Evolutionary conservation across 2,888 invertebrate species (phyloP), one percentile per base, ranked within the genome.

Genomic region (Brachycybe producta): DNA sequence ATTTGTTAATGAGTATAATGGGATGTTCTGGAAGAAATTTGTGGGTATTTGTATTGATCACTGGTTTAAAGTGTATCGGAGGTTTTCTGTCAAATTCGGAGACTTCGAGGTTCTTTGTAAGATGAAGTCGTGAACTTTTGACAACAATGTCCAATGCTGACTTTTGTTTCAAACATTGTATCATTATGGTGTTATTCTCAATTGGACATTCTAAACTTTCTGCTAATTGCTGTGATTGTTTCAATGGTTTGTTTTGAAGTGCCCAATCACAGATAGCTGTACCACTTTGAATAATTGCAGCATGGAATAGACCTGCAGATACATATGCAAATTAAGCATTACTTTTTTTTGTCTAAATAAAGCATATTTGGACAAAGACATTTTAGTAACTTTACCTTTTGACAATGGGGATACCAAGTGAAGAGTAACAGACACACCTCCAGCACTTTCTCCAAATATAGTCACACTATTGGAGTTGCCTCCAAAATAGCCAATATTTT

Each of bases 301-400:
- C 49, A n/a, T 49, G 43, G 26, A 49, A 43, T 21, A 49, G n/a
- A 5, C 49, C 49, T 49, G 26, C n/a, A n/a, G n/a, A n/a, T n/a
- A n/a, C n/a, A n/a, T n/a, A n/a, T n/a, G n/a, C n/a, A n/a, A 13
- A 3, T 26, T n/a, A 40, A 40, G 2, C 2, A 7, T 40, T 17
- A 17, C 24, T 27, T 7, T 2, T 11, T 48, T 40, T 40, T 7
- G 17, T 32, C n/a, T 32, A 11, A 32, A 11, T 32, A 32, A n/a
- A n/a, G n/a, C n/a, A n/a, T n/a, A n/a, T n/a, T n/a, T n/a, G n/a
- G n/a, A n/a, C n/a, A n/a, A n/a, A n/a, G n/a, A n/a, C n/a, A n/a
- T n/a, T n/a, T n/a, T n/a, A n/a, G n/a, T n/a, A n/a, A n/a, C n/a
- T n/a, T 23, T 41, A 49, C 49, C 49, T 43, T 43, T 49, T n/a